Evolutionary conservation across 2,113 vertebrate genomes (phyloP).

Genomic region (Emydocephalus ijimae): DNA sequence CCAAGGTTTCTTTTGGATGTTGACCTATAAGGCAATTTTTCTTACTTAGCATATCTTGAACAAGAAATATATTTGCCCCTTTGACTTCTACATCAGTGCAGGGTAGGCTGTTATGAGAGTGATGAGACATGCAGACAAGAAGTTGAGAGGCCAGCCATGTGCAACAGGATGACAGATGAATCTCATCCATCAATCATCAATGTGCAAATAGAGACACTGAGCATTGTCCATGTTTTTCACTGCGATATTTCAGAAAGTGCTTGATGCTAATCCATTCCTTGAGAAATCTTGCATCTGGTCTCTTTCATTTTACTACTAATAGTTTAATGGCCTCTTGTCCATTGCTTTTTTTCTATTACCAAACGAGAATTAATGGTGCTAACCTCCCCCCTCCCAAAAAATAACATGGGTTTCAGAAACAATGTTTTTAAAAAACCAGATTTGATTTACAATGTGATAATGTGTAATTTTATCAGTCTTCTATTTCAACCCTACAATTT

Average conservation of each 20-base stretch:
- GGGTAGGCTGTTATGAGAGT: not conserved
- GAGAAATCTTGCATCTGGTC: not conserved
- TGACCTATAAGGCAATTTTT: not conserved
- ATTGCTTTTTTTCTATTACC: conserved; percentile 3
- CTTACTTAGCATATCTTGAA: not conserved
- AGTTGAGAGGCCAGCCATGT: not conserved
- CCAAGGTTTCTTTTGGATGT: not conserved
- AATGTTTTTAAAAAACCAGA: conserved; percentile 5
- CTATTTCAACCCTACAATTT: not conserved
- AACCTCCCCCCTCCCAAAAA: not conserved
- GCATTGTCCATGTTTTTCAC: not conserved
- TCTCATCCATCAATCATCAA: not conserved
- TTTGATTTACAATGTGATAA: conserved; percentile 11
- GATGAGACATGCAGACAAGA: not conserved
- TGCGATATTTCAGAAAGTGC: not conserved
- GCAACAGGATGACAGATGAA: not conserved
- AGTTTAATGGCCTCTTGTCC: not conserved
- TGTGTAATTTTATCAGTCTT: not conserved
- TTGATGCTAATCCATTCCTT: not conserved
- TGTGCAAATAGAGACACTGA: not conserved
- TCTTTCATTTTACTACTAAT: not conserved
- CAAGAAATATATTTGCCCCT: not conserved
- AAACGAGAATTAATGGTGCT: not conserved
- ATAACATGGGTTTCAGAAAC: not conserved
- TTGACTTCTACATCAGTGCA: not conserved